Evolutionary conservation across 2,113 vertebrate genomes (phyloP).

Genomic region (Vulpes vulpes): DNA sequence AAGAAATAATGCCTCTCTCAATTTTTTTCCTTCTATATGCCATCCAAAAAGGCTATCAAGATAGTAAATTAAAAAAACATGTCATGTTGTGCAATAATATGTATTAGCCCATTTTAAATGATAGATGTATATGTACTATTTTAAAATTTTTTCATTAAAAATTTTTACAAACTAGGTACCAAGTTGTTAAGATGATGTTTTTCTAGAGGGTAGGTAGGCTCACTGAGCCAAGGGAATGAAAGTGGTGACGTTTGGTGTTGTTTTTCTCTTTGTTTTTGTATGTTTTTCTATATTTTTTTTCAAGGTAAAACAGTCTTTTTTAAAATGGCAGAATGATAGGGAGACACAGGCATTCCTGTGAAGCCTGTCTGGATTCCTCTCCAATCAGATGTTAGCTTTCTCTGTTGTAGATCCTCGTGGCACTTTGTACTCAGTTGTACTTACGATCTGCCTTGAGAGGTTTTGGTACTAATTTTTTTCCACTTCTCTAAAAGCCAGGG

Average conservation of each 20-base stretch:
- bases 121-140: background rate
- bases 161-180: background rate
- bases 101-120: background rate
- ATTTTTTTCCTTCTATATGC: background rate
- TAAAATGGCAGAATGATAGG: background rate
- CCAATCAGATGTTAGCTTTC: background rate
- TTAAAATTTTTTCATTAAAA: background rate
- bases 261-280: background rate
- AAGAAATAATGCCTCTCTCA: background rate
- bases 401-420: background rate
- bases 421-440: background rate
- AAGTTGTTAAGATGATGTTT: background rate
- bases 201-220: background rate
- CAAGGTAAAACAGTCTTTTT: background rate
- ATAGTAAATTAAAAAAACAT: background rate
- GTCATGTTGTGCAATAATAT: background rate
- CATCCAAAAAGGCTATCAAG: background rate
- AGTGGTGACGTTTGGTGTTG: background rate
- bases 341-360: background rate
- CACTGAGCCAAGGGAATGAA: background rate
- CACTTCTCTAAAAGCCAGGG: background rate
- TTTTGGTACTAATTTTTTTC: background rate
- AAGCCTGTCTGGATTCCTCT: background rate
- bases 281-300: background rate
- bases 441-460: background rate